Percentiles rank a stretch among this genome's conserved stretches.
phyloP scores from a whole-genome alignment of 1,140 invertebrate genomes.

The Cephus cinctus region DNA sequence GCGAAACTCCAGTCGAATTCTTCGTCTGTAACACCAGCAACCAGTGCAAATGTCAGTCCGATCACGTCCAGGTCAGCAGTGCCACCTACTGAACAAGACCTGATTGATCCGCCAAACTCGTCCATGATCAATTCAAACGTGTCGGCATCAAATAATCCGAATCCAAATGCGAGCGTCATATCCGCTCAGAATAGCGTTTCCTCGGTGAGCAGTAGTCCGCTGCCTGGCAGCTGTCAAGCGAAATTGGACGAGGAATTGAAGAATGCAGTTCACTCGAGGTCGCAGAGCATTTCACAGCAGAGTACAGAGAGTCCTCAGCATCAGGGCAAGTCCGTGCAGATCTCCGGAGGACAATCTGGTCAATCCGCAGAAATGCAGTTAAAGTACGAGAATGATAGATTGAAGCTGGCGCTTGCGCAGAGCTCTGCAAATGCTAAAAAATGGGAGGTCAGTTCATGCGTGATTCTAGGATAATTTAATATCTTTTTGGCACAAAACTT shows the following conservation, averaged over 20 bases:
- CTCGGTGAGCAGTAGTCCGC: slow-evolving; percentile 52
- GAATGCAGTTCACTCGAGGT: slow-evolving; percentile 50
- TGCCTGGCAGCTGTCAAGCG: slow-evolving; percentile 44
- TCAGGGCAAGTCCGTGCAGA: slow-evolving; percentile 46
- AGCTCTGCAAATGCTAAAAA: slow-evolving; percentile 97
- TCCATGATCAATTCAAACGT: slow-evolving; percentile 54
- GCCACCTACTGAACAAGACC: slow-evolving; percentile 51
- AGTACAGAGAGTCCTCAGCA: slow-evolving; percentile 53
- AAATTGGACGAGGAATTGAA: slow-evolving; percentile 52
- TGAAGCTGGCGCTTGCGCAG: slow-evolving; percentile 93
- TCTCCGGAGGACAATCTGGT: slow-evolving; percentile 32
- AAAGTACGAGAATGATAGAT: slow-evolving; percentile 95
- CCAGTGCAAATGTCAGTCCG: slow-evolving; percentile 82
- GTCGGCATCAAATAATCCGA: slow-evolving; percentile 51
- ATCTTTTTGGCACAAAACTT: neutral
- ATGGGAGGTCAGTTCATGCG: slow-evolving; percentile 71
- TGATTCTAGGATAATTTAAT: slow-evolving; percentile 5
- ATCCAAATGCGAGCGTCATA: slow-evolving; percentile 51
- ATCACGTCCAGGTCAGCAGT: slow-evolving; percentile 67
- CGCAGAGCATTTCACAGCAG: slow-evolving; percentile 51
- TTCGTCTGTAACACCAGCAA: slow-evolving; percentile 76
- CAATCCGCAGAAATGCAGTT: slow-evolving; percentile 78
- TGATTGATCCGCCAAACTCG: slow-evolving; percentile 57
- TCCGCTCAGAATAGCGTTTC: slow-evolving; percentile 52
- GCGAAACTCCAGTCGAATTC: slow-evolving; percentile 71